A percentile compares a stretch with the other conserved stretches of the same genome.
These are phyloP conservation scores for Antechinus flavipes DNA, from an alignment of 2,113 vertebrate genomes.

Conservation along the genomic window DNA sequence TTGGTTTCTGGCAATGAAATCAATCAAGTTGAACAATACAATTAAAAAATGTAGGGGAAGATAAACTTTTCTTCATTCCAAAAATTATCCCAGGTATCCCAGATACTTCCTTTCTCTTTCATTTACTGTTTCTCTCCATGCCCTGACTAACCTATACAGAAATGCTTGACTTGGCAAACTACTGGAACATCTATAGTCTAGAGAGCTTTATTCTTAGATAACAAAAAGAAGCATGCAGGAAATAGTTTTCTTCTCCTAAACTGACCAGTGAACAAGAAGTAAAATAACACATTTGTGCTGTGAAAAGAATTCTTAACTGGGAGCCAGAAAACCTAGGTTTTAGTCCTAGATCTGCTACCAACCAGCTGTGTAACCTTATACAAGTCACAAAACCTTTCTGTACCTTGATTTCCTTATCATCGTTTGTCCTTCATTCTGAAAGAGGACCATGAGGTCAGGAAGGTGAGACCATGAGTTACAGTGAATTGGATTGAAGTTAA, in stretches of 20 bases:
- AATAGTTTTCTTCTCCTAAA: conserved; percentile 3
- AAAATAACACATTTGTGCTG: background rate
- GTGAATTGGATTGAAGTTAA: too few relatives aligned
- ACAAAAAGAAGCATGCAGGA: conserved; percentile 2
- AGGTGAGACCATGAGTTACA: too few relatives aligned
- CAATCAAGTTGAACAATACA: background rate
- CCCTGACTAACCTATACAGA: conserved; percentile 16
- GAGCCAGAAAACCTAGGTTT: background rate
- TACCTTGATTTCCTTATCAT: background rate
- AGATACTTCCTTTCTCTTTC: background rate
- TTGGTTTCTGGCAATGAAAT: background rate
- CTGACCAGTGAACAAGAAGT: conserved; percentile 14
- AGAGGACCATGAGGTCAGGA: too few relatives aligned
- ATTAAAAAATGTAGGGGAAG: background rate
- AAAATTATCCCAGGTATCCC: conserved; percentile 17
- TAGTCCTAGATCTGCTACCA: background rate
- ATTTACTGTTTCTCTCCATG: background rate
- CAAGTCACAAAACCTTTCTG: background rate
- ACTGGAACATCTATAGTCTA: conserved; percentile 25
- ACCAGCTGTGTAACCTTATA: background rate
- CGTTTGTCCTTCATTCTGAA: too few relatives aligned
- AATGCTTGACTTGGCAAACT: background rate
- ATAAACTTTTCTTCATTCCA: background rate
- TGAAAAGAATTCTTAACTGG: background rate
- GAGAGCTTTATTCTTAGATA: background rate